phyloP scores from a whole-genome alignment of 2,797 vertebrate genomes.

The Acipenser ruthenus region DNA sequence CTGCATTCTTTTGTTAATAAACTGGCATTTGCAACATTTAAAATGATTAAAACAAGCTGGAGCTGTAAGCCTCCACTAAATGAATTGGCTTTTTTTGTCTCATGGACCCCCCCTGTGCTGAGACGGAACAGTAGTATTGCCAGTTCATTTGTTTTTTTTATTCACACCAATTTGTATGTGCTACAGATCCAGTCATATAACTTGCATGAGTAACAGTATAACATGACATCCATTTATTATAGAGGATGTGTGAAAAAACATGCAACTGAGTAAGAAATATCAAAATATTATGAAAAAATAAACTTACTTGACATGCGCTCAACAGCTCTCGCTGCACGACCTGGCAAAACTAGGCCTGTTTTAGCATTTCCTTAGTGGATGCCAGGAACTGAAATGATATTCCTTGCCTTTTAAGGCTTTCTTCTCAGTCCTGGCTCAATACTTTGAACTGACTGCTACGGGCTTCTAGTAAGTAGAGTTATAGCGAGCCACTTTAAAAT shows the following conservation, averaged over 20 bases:
- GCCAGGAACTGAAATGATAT: conserved; percentile 34
- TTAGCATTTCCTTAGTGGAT: conserved; percentile 21
- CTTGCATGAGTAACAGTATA: neutral
- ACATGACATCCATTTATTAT: neutral
- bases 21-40: neutral
- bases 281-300: neutral
- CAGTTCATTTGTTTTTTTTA: too few relatives aligned
- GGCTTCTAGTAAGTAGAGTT: conserved; percentile 23
- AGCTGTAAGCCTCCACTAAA: too few relatives aligned
- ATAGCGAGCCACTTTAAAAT: neutral
- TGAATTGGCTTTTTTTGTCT: too few relatives aligned
- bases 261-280: neutral
- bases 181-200: too few relatives aligned
- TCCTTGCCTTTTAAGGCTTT: conserved; percentile 50
- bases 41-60: neutral
- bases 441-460: conserved; percentile 28
- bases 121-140: neutral
- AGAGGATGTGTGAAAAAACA: neutral
- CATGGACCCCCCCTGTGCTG: too few relatives aligned
- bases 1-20: neutral
- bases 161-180: too few relatives aligned
- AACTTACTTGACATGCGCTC: conserved; percentile 8
- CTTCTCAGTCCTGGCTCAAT: conserved; percentile 26
- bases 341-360: conserved; percentile 27
- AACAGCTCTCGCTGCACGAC: conserved; percentile 15